phyloP scores from a whole-genome alignment of 1,140 invertebrate species.

The Drosophila subpulchrella region DNA sequence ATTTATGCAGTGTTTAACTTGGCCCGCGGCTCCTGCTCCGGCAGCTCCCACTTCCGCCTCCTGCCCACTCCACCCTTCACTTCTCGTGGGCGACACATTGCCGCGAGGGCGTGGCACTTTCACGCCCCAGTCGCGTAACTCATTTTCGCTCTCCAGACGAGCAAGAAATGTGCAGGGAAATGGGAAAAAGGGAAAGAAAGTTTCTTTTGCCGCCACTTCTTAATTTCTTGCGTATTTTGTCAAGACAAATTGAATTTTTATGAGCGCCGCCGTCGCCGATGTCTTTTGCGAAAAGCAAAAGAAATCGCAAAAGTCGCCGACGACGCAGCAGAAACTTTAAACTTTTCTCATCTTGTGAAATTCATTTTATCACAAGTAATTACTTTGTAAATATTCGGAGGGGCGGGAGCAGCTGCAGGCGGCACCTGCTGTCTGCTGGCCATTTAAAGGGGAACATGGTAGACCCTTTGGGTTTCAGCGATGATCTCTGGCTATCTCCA shows the following conservation, averaged over 20 bases:
- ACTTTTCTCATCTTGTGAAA: constrained; percentile 83
- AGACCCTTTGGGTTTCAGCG: not conserved
- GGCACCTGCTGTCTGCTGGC: constrained; percentile 31
- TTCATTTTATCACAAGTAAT: constrained; percentile 83
- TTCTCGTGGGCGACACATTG: constrained; percentile 19
- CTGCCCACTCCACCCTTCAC: not conserved
- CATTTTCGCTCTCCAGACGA: constrained; percentile 68
- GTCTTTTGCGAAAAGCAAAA: constrained; percentile 51
- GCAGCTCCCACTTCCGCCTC: not conserved
- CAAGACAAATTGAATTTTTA: constrained; percentile 83
- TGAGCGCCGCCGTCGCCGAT: constrained; percentile 56
- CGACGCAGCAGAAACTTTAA: constrained; percentile 66
- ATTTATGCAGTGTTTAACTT: constrained; percentile 80
- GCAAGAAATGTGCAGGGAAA: constrained; percentile 29
- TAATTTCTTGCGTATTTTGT: constrained; percentile 83
- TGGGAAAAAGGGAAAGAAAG: constrained; percentile 72
- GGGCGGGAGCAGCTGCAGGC: constrained; percentile 33
- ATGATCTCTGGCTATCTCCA: not conserved
- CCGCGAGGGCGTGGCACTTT: constrained; percentile 64
- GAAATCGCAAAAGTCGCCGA: constrained; percentile 62
- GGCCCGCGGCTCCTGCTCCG: constrained; percentile 44
- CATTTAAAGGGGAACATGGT: constrained; percentile 6
- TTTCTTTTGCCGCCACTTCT: constrained; percentile 80
- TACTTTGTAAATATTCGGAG: constrained; percentile 79
- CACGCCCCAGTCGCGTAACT: constrained; percentile 74